Base-by-base conservation (phyloP, 2,797 vertebrate genomes). In the Poecilia velifera region DNA sequence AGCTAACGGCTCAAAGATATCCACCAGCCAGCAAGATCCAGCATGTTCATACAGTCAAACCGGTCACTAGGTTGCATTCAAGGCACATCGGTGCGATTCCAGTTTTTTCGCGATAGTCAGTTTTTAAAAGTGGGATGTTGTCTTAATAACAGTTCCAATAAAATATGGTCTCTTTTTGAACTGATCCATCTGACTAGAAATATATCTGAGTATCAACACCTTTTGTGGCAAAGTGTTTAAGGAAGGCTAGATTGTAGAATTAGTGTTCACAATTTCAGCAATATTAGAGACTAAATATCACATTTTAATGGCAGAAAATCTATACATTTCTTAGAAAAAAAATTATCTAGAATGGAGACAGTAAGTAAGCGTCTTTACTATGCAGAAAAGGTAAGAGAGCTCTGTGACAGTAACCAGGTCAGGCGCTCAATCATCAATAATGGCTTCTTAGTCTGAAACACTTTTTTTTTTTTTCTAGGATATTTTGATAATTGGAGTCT, bases 1-100 rank as follows among this genome's bases (percentile, higher is more conserved):
- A 81, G 77, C 76, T 49, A 81, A 78, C 46, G 74, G 66, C 28
- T 47, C 72, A 57, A 82, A 77, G 57, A 76, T 73, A 83, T 79
- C 57, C 73, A 51, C n/a, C 1, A 0, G 46, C 20, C 41, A 82
- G 86, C 93, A 91, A 78, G 92, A 80, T 36, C 76, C 77, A 81
- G 78, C 91, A 86, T 7, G 90, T 51, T 88, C 64, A 1, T 49
- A 59, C 47, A 47, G 57, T 72, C 80, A 70, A 39, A 51, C 14
- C 73, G 79, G 83, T 76, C 81, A 55, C 73, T 31, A 12, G 59
- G 66, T 47, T 74, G 3, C 76, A 73, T 22, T 31, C 14, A 64
- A 71, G 43, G 6, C 36, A 47, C 43, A 73, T 41, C 74, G 39
- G 47, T 41, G 51, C 62, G 28, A 49, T 70, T 79, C 76, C 71